Percentiles rank a stretch among this genome's conserved stretches.
phyloP scores from a whole-genome alignment of 1,140 invertebrate genomes.

The Dinoponera quadriceps region DNA sequence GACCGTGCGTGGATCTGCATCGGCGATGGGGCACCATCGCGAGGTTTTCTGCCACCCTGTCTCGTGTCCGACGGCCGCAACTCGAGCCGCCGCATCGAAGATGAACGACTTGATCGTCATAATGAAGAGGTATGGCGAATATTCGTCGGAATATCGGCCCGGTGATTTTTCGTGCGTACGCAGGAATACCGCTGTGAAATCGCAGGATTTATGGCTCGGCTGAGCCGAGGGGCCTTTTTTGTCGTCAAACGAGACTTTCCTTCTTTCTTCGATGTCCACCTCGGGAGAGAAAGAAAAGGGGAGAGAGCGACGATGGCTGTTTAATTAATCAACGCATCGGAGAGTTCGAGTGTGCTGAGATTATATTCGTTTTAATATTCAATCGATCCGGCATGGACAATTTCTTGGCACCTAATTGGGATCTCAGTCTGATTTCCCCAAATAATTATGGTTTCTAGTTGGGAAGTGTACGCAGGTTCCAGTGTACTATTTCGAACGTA shows the following conservation, averaged over 20 bases:
- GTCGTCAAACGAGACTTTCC: background rate
- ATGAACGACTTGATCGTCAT: conserved; percentile 48
- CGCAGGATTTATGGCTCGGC: background rate
- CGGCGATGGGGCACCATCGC: conserved; percentile 27
- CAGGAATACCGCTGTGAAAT: background rate
- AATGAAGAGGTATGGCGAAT: conserved; percentile 46
- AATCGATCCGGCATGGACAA: too few species aligned
- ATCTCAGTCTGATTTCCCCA: too few species aligned
- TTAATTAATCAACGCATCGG: conserved; percentile 3
- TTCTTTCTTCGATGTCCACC: background rate
- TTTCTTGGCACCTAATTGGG: too few species aligned
- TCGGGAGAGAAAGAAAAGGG: background rate
- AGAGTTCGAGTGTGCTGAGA: too few species aligned
- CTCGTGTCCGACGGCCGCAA: conserved; percentile 21
- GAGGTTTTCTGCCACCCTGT: conserved; percentile 27
- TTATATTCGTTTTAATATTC: too few species aligned
- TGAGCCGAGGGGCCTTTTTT: background rate
- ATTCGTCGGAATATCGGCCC: conserved; percentile 13
- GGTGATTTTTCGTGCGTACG: conserved; percentile 2
- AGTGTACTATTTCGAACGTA: too few species aligned
- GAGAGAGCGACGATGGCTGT: background rate
- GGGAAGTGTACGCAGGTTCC: too few species aligned
- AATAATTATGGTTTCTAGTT: too few species aligned
- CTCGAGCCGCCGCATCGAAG: conserved; percentile 38
- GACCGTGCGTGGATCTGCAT: conserved; percentile 67